Percentiles rank a stretch among this genome's conserved stretches.
Evolutionary conservation across 2,888 invertebrate genomes (phyloP).

Genomic region (Pseudococcus viburni): DNA sequence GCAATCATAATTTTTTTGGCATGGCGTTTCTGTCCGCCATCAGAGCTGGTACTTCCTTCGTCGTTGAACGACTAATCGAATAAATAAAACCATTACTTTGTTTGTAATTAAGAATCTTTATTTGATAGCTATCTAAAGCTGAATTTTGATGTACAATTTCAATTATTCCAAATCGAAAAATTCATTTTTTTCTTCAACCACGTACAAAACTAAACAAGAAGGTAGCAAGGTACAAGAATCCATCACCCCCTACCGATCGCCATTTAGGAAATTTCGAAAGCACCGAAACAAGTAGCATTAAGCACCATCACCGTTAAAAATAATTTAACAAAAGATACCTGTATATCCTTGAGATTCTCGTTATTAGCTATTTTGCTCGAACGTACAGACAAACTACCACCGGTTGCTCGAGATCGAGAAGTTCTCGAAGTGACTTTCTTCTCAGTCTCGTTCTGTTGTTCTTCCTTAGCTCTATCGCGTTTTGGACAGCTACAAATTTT

Average conservation of each 20-base stretch:
- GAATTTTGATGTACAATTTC: too few relatives aligned
- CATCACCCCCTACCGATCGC: too few relatives aligned
- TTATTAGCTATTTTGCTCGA: neutral
- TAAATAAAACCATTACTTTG: neutral
- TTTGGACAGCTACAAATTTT: constrained; percentile 85
- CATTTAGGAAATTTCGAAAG: too few relatives aligned
- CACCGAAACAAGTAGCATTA: too few relatives aligned
- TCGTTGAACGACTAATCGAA: neutral
- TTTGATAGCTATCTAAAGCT: neutral
- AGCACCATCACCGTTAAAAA: too few relatives aligned
- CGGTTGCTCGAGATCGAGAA: neutral
- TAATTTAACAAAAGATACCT: neutral
- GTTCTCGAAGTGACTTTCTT: neutral
- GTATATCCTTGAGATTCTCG: neutral
- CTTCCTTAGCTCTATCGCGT: constrained; percentile 80
- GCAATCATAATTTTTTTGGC: neutral
- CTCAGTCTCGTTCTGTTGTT: constrained; percentile 69
- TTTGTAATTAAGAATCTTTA: neutral
- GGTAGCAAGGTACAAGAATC: too few relatives aligned
- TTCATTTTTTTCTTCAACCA: too few relatives aligned
- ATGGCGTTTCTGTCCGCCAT: neutral
- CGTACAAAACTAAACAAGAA: too few relatives aligned
- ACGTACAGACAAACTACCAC: neutral
- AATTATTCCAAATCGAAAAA: too few relatives aligned
- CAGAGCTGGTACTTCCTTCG: neutral